These are phyloP conservation scores for Sardinella longiceps DNA, from an alignment of 2,797 vertebrate species.

Conservation along the genomic window DNA sequence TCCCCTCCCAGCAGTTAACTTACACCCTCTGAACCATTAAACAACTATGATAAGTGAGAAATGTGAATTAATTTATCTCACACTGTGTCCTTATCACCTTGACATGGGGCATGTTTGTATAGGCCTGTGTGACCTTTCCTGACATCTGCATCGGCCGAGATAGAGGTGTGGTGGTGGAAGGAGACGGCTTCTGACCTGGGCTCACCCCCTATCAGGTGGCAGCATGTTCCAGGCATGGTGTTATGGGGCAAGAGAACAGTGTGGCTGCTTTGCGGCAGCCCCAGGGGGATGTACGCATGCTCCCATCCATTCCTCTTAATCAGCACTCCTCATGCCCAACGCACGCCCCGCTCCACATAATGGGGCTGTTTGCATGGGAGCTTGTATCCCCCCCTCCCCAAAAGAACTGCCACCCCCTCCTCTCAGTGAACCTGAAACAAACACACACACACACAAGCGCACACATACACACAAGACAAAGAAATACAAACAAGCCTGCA, in stretches of 20 bases:
- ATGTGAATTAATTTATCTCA: constrained; percentile 1
- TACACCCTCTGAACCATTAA: background rate
- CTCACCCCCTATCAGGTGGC: constrained; percentile 27
- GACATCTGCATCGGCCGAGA: background rate
- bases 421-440: constrained; percentile 34
- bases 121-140: background rate
- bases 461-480: background rate
- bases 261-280: constrained; percentile 65
- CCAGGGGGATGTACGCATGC: constrained; percentile 65
- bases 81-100: background rate
- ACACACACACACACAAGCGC: background rate
- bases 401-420: constrained; percentile 28
- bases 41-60: background rate
- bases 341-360: constrained; percentile 71
- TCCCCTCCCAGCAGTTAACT: background rate
- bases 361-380: constrained; percentile 72
- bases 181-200: constrained; percentile 7
- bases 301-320: constrained; percentile 73
- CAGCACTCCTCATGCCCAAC: constrained; percentile 73
- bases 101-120: background rate
- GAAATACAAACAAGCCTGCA: background rate
- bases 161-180: background rate
- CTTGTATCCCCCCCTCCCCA: constrained; percentile 52
- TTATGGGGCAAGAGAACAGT: constrained; percentile 74
- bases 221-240: constrained; percentile 67